phyloP scores from a whole-genome alignment of 2,888 invertebrate species.

The Abscondita cerata region DNA sequence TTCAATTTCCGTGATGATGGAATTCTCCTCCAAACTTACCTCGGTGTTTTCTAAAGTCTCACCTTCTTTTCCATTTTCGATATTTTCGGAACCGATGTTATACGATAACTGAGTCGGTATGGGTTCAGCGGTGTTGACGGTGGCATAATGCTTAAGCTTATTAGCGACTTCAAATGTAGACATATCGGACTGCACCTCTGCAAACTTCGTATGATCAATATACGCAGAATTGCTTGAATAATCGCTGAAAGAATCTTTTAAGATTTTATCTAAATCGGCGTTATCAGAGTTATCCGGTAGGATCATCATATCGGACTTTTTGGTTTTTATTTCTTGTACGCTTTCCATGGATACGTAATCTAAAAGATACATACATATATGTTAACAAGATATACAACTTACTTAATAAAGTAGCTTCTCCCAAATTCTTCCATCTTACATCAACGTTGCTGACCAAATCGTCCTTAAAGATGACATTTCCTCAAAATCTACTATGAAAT shows the following conservation, averaged over 20 bases:
- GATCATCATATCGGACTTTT: slow-evolving; percentile 1
- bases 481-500: slow-evolving; percentile 34
- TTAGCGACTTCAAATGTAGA: slow-evolving; percentile 53
- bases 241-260: slow-evolving; percentile 17
- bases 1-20: slow-evolving; percentile 57
- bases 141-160: slow-evolving; percentile 57
- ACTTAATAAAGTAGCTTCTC: slow-evolving; percentile 1
- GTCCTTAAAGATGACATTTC: slow-evolving; percentile 27
- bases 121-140: slow-evolving; percentile 57
- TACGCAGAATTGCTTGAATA: slow-evolving; percentile 18
- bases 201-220: slow-evolving; percentile 46
- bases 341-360: slow-evolving; percentile 1
- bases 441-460: slow-evolving; percentile 13
- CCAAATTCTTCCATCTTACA: slow-evolving; percentile 29
- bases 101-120: slow-evolving; percentile 55
- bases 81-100: slow-evolving; percentile 57
- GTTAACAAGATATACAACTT: slow-evolving; percentile 4
- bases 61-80: slow-evolving; percentile 54
- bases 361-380: neutral
- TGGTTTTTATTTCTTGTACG: neutral
- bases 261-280: slow-evolving; percentile 17
- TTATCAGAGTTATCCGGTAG: slow-evolving; percentile 4
- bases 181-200: slow-evolving; percentile 51
- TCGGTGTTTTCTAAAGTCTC: slow-evolving; percentile 54
- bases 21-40: slow-evolving; percentile 54